Evolutionary conservation across 2,113 vertebrate genomes (phyloP).

Genomic region (Phylloscopus trochilus): DNA sequence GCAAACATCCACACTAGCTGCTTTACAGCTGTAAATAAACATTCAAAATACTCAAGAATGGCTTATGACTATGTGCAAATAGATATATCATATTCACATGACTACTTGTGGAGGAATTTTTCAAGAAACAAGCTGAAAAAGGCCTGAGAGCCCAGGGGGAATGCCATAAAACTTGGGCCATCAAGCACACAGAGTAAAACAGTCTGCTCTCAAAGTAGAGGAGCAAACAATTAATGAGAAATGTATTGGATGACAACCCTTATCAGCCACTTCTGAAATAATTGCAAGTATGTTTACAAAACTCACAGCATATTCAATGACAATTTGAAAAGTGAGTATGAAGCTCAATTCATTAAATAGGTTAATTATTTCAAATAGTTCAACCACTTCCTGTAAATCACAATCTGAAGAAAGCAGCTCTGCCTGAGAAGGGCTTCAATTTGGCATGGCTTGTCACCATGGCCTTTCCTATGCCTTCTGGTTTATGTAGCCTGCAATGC

Average conservation of each 20-base stretch:
- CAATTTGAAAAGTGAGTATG: constrained; percentile 21
- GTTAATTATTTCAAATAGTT: constrained; percentile 34
- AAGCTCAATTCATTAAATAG: constrained; percentile 13
- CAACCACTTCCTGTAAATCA: constrained; percentile 9
- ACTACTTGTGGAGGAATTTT: neutral
- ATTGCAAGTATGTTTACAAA: constrained; percentile 44
- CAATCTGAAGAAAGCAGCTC: neutral
- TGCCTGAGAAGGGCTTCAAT: neutral
- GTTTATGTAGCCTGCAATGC: neutral
- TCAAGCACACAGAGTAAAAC: neutral
- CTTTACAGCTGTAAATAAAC: neutral
- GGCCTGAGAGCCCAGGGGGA: neutral
- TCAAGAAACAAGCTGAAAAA: neutral
- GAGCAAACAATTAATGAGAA: constrained; percentile 28
- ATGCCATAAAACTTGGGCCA: neutral
- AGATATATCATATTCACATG: neutral
- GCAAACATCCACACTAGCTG: neutral
- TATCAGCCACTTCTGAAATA: constrained; percentile 48
- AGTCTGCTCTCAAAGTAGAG: neutral
- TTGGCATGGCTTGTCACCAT: neutral
- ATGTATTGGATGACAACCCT: constrained; percentile 18
- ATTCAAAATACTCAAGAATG: neutral
- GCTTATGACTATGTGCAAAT: neutral
- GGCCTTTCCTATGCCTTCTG: neutral
- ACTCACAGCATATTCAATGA: neutral